Base-by-base conservation (phyloP, 64 coral and sea anemone genomes). In the Porites australiensis region DNA sequence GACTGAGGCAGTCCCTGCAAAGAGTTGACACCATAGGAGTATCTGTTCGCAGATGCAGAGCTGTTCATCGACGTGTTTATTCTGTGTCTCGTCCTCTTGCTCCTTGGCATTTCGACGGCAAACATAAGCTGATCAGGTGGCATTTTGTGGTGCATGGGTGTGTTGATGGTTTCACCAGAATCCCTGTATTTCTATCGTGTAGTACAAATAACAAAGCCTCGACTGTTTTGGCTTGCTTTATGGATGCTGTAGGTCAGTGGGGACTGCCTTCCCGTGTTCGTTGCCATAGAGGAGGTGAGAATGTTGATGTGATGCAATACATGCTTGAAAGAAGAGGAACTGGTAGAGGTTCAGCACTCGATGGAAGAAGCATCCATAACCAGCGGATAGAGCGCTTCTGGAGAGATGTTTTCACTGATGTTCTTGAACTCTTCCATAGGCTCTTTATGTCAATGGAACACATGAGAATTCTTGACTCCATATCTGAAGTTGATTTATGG, bases 361-460 rank as follows among this genome's bases (percentile, higher is more conserved):
- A 86, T 83, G 90, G 90, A 5, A 85, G 79, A 86, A 78, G 90
- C 61, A 79, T 91, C 7, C 89, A 91, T 58, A 91, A 91, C 48
- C 89, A 91, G 23, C 68, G 55, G 10, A 92, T 75, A 75, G 90
- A 92, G 47, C 27, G 27, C 27, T 37, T 37, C 0, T 66, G 79
- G 55, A 72, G 89, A 67, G 89, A 91, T 50, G 90, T 92, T 44
- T 92, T 74, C 58, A 61, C 13, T 4, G 90, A 92, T 92, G 80
- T 85, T 45, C 48, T 92, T 15, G 72, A 20, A 61, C 21, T 74
- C 15, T 92, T 92, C 74, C 16, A 92, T 50, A 44, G 66, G 14
- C 54, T 92, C 11, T 92, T 92, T 92, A 83, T 10, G 44, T 64
- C 50, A 11, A 85, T 84, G 89, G 89, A 91, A n/a, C 64, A 83